Evolutionary conservation across 2,797 vertebrate genomes (phyloP).

Genomic region (Champsocephalus gunnari): DNA sequence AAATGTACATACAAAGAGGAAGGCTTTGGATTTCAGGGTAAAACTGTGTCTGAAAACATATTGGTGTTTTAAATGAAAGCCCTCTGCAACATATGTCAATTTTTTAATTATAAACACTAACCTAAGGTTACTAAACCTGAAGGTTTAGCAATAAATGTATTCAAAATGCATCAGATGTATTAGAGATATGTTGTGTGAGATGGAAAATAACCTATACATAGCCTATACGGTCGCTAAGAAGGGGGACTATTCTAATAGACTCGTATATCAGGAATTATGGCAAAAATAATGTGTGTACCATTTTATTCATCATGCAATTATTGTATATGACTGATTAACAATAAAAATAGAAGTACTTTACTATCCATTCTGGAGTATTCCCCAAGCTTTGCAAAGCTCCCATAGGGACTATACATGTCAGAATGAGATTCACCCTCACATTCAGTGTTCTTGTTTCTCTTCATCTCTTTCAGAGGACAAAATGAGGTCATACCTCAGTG

Average conservation of each 20-base stretch:
- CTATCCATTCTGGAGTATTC: slow-evolving; percentile 27
- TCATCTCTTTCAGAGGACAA: slow-evolving; percentile 50
- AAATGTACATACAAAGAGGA: background rate
- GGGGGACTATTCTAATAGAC: slow-evolving; percentile 9
- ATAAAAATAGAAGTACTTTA: slow-evolving; percentile 45
- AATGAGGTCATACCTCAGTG: slow-evolving; percentile 53
- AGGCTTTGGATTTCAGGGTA: background rate
- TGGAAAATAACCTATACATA: slow-evolving; percentile 6
- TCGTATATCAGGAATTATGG: slow-evolving; percentile 3
- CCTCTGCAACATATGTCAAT: background rate
- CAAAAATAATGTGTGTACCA: slow-evolving; percentile 1
- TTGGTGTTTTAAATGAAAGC: background rate
- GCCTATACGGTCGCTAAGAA: slow-evolving; percentile 2
- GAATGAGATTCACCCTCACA: slow-evolving; percentile 37
- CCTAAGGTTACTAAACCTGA: background rate
- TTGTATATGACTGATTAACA: slow-evolving; percentile 43
- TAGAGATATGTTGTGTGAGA: slow-evolving; percentile 19
- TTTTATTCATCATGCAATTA: slow-evolving; percentile 1
- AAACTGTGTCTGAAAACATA: slow-evolving; percentile 1
- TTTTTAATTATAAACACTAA: slow-evolving; percentile 4
- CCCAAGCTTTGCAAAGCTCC: slow-evolving; percentile 21
- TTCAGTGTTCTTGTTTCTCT: slow-evolving; percentile 38
- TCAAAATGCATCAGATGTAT: slow-evolving; percentile 36
- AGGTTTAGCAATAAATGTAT: slow-evolving; percentile 42
- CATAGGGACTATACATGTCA: slow-evolving; percentile 40